phyloP scores from a whole-genome alignment of 2,888 invertebrate genomes.

The Hirtodrosophila histrioides region DNA sequence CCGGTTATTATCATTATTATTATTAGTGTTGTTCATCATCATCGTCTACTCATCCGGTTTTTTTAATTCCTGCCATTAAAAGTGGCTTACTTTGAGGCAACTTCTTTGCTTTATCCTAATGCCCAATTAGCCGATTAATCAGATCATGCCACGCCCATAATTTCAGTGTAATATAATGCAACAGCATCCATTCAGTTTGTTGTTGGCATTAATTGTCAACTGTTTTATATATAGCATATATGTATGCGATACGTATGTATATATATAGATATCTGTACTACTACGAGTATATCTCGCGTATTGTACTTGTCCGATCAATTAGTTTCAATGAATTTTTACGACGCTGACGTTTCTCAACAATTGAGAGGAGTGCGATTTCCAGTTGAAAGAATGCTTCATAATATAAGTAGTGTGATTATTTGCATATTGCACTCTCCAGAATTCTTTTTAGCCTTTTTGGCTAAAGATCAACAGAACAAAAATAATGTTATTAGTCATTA shows the following conservation, averaged over 20 bases:
- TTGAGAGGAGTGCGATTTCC: constrained; percentile 32
- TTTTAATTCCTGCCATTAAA: constrained; percentile 6
- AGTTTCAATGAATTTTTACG: constrained; percentile 68
- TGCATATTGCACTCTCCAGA: constrained; percentile 32
- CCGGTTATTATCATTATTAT: constrained; percentile 54
- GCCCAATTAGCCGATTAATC: constrained; percentile 15
- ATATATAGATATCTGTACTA: not conserved
- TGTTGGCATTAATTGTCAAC: constrained; percentile 31
- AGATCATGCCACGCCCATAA: constrained; percentile 36
- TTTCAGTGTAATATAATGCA: constrained; percentile 2
- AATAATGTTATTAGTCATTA: not conserved
- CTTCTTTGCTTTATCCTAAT: constrained; percentile 15
- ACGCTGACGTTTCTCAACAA: constrained; percentile 26
- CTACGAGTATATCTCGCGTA: constrained; percentile 17
- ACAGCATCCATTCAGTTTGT: constrained; percentile 1
- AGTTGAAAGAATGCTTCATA: constrained; percentile 16
- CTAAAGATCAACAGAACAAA: not conserved
- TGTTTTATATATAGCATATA: constrained; percentile 7
- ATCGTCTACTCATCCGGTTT: constrained; percentile 57
- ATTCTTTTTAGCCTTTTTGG: constrained; percentile 5
- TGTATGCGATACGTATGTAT: not conserved
- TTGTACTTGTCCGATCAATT: constrained; percentile 65
- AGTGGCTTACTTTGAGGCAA: constrained; percentile 8
- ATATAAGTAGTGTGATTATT: constrained; percentile 22
- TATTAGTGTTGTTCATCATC: constrained; percentile 31